Conservation (phyloP, 1,140 invertebrate species). For the Vanessa atalanta region DNA sequence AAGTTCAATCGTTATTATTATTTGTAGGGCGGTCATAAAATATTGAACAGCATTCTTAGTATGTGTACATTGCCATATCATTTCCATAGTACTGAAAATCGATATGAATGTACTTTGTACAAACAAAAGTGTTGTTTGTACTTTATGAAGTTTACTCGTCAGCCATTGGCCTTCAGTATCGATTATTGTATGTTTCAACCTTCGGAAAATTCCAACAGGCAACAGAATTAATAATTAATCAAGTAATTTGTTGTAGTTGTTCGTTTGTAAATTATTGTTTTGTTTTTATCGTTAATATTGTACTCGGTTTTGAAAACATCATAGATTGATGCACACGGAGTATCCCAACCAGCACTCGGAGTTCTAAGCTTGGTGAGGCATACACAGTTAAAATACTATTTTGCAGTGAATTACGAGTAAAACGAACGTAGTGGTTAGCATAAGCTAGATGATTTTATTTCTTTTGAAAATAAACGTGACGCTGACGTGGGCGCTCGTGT, state of each 20-base stretch:
- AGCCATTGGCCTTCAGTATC: neutral
- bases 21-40: neutral
- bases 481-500: neutral
- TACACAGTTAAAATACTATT: no score
- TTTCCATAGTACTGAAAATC: neutral
- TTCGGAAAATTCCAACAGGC: no score
- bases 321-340: no score
- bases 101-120: neutral
- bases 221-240: no score
- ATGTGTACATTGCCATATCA: neutral
- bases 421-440: neutral
- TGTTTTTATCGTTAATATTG: no score
- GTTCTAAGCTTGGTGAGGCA: no score
- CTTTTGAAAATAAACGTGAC: neutral
- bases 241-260: no score
- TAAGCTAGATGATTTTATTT: neutral
- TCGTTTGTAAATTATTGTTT: no score
- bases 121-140: neutral
- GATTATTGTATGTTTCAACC: neutral
- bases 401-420: neutral
- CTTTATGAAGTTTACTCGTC: neutral
- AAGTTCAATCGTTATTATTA: neutral
- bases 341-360: no score
- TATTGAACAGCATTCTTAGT: conserved; percentile 2
- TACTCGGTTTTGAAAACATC: no score